Conservation (phyloP, 2,797 vertebrate genomes). For the Tarsius wallacei region DNA sequence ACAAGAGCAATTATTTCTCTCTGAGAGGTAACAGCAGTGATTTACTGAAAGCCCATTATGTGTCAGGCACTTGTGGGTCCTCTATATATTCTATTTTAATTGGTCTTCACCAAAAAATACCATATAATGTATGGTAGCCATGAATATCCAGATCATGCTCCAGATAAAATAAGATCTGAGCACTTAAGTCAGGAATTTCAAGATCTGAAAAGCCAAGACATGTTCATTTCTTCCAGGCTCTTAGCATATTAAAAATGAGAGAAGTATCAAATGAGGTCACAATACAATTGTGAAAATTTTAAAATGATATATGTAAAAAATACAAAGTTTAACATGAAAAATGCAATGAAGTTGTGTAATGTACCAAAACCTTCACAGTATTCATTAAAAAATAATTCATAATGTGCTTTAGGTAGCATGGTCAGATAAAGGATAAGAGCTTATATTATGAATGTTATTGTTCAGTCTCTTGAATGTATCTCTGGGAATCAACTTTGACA, state of each 20-base stretch:
- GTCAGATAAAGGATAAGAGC: not conserved
- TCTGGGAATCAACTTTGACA: not conserved
- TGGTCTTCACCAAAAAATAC: not conserved
- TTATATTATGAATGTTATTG: constrained; percentile 4
- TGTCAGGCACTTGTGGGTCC: not conserved
- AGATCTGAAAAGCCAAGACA: not conserved
- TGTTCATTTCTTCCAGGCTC: not conserved
- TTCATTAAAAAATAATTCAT: not conserved
- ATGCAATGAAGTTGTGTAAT: not conserved
- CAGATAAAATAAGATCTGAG: not conserved
- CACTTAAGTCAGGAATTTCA: not conserved
- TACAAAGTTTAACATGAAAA: not conserved
- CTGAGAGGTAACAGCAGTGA: not conserved
- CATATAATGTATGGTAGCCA: too few relatives aligned
- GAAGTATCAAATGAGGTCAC: not conserved
- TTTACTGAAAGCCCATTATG: too few relatives aligned
- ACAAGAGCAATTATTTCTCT: not conserved
- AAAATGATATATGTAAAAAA: not conserved
- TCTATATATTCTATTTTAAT: not conserved
- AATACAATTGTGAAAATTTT: not conserved
- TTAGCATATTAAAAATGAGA: not conserved
- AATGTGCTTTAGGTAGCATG: not conserved
- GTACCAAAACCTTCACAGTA: not conserved
- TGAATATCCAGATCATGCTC: not conserved
- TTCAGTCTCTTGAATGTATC: not conserved